Evolutionary conservation across 2,797 vertebrate genomes (phyloP), one percentile per base, ranked within the genome.

Genomic region (Sparus aurata): DNA sequence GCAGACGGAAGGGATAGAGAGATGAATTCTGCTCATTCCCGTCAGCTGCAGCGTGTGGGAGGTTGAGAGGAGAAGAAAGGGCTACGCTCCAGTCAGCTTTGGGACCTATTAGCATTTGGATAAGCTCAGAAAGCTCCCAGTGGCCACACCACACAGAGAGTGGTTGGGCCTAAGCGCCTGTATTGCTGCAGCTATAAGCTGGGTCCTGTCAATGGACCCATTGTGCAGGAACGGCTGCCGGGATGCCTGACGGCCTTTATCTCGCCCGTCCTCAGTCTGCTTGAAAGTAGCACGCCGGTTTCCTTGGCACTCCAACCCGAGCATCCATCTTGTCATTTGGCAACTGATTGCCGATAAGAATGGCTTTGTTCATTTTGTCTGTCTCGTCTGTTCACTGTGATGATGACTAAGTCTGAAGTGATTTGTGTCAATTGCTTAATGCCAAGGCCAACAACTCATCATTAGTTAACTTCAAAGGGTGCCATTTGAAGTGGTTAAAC

Each of bases 61-160:
- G 94, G 92, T 90, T 90, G 85, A 88, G 85, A 93, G 89, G 78
- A 92, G 87, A 90, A 92, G 90, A 92, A 93, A 88, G 87, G 87
- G 83, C 88, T 80, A 55, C 34, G 86, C 87, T 87, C 91, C 87
- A 87, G 86, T 88, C 89, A 86, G 91, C 91, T 91, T 93, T 91
- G 91, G 89, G 93, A 93, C 92, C 90, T 93, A 95, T 94, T 93
- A 95, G 92, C 94, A 93, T 95, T 95, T 92, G 92, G 93, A 94
- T 91, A 93, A 94, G 92, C 89, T 74, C 82, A 76, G 89, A 92
- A 92, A 90, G 87, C 89, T 92, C 92, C 90, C 86, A 90, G 89
- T 80, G 90, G 85, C 91, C 83, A 60, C 73, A 46, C 89, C 87
- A 90, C 88, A 92, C 87, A 87, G 84, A 89, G 80, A 90, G 85